These are phyloP conservation scores for Tetragonula clypearis DNA, from an alignment of 1,140 invertebrate species.

Conservation along the genomic window DNA sequence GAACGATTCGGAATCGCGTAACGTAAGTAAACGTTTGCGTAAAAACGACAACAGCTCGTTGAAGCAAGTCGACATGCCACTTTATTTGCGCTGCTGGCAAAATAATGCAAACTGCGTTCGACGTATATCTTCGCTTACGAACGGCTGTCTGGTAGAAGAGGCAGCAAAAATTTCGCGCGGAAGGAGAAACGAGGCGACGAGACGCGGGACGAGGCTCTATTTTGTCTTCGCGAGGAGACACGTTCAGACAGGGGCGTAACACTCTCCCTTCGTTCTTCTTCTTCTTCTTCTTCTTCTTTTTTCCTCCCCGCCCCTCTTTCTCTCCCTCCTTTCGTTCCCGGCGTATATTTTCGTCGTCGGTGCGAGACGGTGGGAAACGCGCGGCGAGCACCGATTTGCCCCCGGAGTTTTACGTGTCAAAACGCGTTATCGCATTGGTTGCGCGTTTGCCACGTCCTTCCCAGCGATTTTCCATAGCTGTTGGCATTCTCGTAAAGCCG, in stretches of 20 bases:
- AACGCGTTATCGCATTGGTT: constrained; percentile 64
- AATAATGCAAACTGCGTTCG: too few relatives aligned
- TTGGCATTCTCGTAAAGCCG: constrained; percentile 7
- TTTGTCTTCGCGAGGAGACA: constrained; percentile 57
- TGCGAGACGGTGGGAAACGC: constrained; percentile 22
- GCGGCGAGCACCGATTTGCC: constrained; percentile 54
- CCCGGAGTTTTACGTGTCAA: constrained; percentile 64
- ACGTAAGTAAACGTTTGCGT: too few relatives aligned
- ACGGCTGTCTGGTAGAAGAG: constrained; percentile 33
- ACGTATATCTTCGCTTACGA: too few relatives aligned
- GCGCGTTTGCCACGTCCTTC: constrained; percentile 43
- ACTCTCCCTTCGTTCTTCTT: not conserved
- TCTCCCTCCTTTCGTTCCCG: not conserved
- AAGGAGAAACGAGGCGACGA: not conserved
- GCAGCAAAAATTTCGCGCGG: constrained; percentile 46
- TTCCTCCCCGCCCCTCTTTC: not conserved
- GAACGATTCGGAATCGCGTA: too few relatives aligned
- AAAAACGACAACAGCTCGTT: too few relatives aligned
- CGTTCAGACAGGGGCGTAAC: constrained; percentile 55
- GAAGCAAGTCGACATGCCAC: too few relatives aligned
- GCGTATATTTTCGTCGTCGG: constrained; percentile 60
- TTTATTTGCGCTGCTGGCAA: too few relatives aligned
- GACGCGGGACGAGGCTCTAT: constrained; percentile 45
- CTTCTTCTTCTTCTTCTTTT: not conserved
- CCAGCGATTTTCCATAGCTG: constrained; percentile 20